phyloP scores from a whole-genome alignment of 1,140 invertebrate genomes.

The Lasaia peninsularis region DNA sequence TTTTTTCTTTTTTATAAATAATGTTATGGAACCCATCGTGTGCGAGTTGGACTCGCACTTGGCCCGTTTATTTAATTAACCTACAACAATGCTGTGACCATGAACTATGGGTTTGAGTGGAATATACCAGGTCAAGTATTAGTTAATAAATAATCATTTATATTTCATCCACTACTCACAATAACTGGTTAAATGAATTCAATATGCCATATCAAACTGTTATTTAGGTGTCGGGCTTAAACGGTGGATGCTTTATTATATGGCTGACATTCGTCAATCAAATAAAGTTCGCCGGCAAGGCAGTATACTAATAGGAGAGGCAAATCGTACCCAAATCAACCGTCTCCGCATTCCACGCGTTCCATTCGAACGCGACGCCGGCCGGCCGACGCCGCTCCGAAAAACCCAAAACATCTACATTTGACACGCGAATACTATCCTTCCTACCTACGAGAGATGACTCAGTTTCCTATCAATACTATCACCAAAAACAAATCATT shows the following conservation, averaged over 20 bases:
- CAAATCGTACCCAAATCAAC: constrained; percentile 49
- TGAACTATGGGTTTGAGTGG: not conserved
- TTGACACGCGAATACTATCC: constrained; percentile 4
- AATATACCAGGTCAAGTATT: not conserved
- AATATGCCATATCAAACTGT: constrained; percentile 10
- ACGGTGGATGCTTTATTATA: constrained; percentile 5
- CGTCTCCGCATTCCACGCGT: constrained; percentile 65
- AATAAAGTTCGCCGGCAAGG: constrained; percentile 33
- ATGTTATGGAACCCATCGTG: no score
- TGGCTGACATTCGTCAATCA: constrained; percentile 14
- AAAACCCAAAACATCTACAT: constrained; percentile 12
- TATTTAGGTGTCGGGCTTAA: constrained; percentile 24
- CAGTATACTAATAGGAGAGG: constrained; percentile 52
- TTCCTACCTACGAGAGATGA: constrained; percentile 3
- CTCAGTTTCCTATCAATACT: constrained; percentile 13
- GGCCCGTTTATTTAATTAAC: no score
- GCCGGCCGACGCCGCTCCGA: constrained; percentile 31
- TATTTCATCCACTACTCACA: not conserved
- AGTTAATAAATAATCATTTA: not conserved
- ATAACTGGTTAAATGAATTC: not conserved
- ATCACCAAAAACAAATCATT: constrained; percentile 21
- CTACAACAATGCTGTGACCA: not conserved
- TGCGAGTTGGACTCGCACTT: no score
- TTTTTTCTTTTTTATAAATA: no score
- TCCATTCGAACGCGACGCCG: constrained; percentile 35